Percentiles rank a stretch among this genome's conserved stretches.
Conservation (phyloP, 2,797 vertebrate genomes). For the Peromyscus attwateri region DNA sequence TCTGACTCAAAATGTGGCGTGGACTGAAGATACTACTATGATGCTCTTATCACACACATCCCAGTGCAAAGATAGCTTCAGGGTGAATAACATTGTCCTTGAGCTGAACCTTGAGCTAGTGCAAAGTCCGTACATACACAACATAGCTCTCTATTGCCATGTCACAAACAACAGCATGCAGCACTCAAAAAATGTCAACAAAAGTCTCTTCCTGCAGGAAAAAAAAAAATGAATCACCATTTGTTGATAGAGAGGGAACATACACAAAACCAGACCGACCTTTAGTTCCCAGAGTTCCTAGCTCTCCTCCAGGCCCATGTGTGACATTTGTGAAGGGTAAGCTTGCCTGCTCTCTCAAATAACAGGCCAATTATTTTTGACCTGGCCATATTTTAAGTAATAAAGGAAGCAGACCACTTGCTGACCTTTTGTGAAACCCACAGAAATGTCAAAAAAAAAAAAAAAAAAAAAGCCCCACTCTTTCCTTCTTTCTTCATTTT, state of each 20-base stretch:
- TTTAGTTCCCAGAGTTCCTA: not conserved
- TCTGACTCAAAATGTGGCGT: not conserved
- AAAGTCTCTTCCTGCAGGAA: not conserved
- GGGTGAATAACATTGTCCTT: not conserved
- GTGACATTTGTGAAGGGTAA: not conserved
- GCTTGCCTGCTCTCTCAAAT: slow-evolving; percentile 3
- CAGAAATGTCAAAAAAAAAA: not conserved
- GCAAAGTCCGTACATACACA: not conserved
- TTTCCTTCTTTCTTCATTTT: slow-evolving; percentile 38
- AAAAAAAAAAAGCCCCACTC: not conserved
- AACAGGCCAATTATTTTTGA: slow-evolving; percentile 37
- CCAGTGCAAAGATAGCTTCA: not conserved
- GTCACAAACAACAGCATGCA: not conserved
- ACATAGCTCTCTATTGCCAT: not conserved
- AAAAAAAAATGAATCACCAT: not conserved
- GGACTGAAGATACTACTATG: not conserved
- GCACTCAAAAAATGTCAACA: not conserved
- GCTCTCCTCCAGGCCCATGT: not conserved
- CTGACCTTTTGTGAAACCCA: slow-evolving; percentile 17
- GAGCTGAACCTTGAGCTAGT: not conserved
- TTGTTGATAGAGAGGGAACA: not conserved
- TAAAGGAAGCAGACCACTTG: not conserved
- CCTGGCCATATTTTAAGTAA: slow-evolving; percentile 4
- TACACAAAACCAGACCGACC: not conserved
- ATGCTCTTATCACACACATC: not conserved